These are phyloP conservation scores for Diadromus collaris DNA, from an alignment of 2,888 invertebrate species.

Conservation along the genomic window DNA sequence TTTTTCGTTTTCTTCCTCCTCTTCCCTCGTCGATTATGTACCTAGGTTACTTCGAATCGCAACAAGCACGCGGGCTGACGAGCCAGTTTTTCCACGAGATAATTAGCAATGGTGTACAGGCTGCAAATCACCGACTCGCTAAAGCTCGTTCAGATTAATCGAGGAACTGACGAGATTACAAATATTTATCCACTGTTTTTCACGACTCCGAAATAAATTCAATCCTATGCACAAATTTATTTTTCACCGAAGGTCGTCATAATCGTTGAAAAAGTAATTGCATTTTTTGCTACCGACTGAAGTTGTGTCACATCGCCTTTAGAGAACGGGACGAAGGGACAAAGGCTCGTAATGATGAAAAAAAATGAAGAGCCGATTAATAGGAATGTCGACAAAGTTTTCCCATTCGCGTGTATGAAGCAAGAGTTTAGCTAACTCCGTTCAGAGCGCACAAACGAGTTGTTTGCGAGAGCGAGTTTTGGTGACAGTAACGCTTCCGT, in stretches of 20 bases:
- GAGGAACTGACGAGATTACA: background rate
- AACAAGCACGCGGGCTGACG: background rate
- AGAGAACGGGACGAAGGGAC: background rate
- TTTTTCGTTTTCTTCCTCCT: background rate
- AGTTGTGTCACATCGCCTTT: background rate
- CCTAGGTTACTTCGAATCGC: background rate
- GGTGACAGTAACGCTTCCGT: conserved; percentile 14
- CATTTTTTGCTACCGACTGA: too few relatives aligned
- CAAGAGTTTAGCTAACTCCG: conserved; percentile 36
- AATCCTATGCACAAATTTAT: too few relatives aligned
- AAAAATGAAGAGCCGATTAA: conserved; percentile 13
- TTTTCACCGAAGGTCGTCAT: too few relatives aligned
- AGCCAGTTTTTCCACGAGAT: background rate
- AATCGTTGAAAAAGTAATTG: too few relatives aligned
- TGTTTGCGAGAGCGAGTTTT: background rate
- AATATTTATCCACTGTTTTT: too few relatives aligned
- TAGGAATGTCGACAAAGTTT: conserved; percentile 26
- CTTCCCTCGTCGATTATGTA: background rate
- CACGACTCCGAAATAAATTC: too few relatives aligned
- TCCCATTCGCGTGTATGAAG: background rate
- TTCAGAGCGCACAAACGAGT: conserved; percentile 11
- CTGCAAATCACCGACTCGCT: background rate
- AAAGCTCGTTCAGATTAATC: background rate
- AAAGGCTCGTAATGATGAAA: background rate
- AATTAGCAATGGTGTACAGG: background rate